Evolutionary conservation across 2,113 vertebrate genomes (phyloP).

Genomic region (Elephas maximus): DNA sequence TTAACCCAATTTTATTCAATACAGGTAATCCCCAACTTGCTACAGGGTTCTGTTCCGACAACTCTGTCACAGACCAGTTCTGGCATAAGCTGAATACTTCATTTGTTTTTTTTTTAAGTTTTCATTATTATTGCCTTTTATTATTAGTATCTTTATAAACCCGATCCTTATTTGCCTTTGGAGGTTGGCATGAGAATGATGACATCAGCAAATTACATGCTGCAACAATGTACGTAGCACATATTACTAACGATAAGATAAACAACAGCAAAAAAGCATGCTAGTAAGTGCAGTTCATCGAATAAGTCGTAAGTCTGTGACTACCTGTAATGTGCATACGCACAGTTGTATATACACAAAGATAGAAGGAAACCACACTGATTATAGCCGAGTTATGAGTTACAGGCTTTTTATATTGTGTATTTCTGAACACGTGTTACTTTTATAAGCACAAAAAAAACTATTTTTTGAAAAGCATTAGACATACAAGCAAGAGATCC

Average conservation of each 20-base stretch:
- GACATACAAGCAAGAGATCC: neutral
- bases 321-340: neutral
- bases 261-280: neutral
- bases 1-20: neutral
- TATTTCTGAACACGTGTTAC: constrained; percentile 31
- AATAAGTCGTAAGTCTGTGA: neutral
- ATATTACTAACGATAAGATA: neutral
- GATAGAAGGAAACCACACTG: neutral
- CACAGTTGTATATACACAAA: constrained; percentile 16
- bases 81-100: too few species aligned
- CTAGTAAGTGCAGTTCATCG: neutral
- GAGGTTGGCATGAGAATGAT: neutral
- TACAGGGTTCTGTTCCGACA: neutral
- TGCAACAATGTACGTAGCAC: neutral
- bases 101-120: neutral
- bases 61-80: neutral
- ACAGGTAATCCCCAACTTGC: neutral
- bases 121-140: neutral
- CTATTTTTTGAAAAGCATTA: constrained; percentile 49
- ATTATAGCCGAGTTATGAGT: neutral
- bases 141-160: neutral
- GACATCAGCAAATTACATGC: neutral
- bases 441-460: constrained; percentile 70
- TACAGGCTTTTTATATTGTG: neutral
- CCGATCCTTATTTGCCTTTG: neutral